These are phyloP conservation scores for Hippoglossus stenolepis DNA, from an alignment of 2,113 vertebrate genomes.

Conservation along the genomic window DNA sequence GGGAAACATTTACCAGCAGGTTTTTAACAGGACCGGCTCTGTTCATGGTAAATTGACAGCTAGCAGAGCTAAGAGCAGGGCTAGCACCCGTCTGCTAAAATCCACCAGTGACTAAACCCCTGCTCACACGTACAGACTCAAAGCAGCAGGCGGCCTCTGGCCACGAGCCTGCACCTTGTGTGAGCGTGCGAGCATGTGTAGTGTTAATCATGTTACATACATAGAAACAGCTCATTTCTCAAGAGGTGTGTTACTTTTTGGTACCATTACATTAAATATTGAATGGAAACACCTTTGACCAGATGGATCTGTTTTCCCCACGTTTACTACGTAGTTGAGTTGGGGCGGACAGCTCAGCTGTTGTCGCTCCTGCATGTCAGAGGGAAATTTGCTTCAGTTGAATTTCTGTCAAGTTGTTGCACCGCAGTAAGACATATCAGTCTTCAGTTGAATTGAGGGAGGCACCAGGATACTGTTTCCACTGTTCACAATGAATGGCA, in stretches of 20 bases:
- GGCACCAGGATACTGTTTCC: no score
- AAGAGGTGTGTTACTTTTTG: background rate
- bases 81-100: no score
- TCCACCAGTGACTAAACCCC: no score
- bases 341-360: background rate
- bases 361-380: background rate
- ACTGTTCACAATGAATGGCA: no score
- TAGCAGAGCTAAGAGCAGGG: no score
- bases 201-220: background rate
- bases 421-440: background rate
- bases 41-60: no score
- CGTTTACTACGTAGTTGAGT: background rate
- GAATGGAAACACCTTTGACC: background rate
- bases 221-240: background rate
- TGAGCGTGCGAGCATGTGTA: no score
- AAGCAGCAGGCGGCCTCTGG: background rate
- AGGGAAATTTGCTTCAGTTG: background rate
- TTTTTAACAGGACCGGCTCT: no score
- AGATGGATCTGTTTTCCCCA: background rate
- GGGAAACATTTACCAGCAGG: no score
- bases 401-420: background rate
- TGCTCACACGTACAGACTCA: background rate
- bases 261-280: background rate
- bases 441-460: background rate
- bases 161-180: background rate